Percentiles rank a stretch among this genome's conserved stretches.
Evolutionary conservation across 2,888 invertebrate genomes (phyloP).

Genomic region (Stegophylla sp.): DNA sequence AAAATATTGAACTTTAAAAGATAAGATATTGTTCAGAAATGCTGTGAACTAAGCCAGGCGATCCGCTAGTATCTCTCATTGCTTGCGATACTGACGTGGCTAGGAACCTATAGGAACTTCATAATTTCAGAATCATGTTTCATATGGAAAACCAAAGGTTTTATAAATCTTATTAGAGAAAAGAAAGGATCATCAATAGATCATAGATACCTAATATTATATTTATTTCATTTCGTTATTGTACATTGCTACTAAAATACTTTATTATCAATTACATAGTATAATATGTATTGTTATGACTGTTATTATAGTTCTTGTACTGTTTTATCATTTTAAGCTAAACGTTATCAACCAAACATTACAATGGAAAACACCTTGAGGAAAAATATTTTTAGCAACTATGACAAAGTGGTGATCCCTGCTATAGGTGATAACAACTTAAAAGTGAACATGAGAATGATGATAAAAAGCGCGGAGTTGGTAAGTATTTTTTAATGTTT

Average conservation of each 20-base stretch:
- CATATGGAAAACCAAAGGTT: too few relatives aligned
- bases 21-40: too few relatives aligned
- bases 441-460: constrained; percentile 20
- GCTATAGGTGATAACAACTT: neutral
- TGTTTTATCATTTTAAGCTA: constrained; percentile 18
- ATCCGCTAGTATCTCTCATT: too few relatives aligned
- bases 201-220: neutral
- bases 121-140: too few relatives aligned
- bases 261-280: neutral
- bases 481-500: constrained; percentile 26
- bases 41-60: too few relatives aligned
- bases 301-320: too few relatives aligned
- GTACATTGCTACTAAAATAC: neutral
- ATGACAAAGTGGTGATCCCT: constrained; percentile 46
- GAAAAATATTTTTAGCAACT: constrained; percentile 29
- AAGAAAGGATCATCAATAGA: too few relatives aligned
- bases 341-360: neutral
- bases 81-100: too few relatives aligned
- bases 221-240: neutral
- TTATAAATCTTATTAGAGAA: too few relatives aligned
- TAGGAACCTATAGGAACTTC: too few relatives aligned
- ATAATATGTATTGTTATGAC: too few relatives aligned
- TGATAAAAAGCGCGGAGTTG: constrained; percentile 37
- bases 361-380: constrained; percentile 8
- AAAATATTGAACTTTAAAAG: too few relatives aligned